Evolutionary conservation across 2,797 vertebrate genomes (phyloP).

Genomic region (Poeciliopsis infans): DNA sequence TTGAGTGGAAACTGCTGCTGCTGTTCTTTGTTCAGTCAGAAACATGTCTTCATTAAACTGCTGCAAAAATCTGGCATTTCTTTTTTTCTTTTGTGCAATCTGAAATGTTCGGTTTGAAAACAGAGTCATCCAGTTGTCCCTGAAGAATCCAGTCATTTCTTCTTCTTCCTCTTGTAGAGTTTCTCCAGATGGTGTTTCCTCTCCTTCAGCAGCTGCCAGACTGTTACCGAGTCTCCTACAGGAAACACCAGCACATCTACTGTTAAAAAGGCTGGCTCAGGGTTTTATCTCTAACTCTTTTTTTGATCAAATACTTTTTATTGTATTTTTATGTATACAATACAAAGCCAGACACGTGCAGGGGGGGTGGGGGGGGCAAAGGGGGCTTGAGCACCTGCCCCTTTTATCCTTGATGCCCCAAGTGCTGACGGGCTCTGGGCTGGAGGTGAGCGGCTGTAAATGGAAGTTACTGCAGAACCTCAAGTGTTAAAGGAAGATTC

Average conservation of each 20-base stretch:
- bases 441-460: no score
- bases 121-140: background rate
- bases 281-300: background rate
- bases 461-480: no score
- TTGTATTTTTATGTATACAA: no score
- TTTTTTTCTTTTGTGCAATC: background rate
- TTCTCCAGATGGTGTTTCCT: conserved; percentile 62
- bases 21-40: background rate
- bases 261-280: background rate
- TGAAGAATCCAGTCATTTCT: conserved; percentile 43
- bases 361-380: no score
- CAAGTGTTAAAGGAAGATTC: no score
- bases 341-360: no score
- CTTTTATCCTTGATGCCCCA: no score
- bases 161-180: conserved; percentile 73
- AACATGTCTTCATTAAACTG: conserved; percentile 10
- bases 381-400: no score
- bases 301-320: no score
- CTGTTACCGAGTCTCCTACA: conserved; percentile 67
- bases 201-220: conserved; percentile 74
- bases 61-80: background rate
- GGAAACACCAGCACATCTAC: background rate
- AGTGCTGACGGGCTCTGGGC: no score
- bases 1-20: background rate
- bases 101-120: background rate